Conservation (phyloP, 2,113 vertebrate genomes). For the Malurus elegans region DNA sequence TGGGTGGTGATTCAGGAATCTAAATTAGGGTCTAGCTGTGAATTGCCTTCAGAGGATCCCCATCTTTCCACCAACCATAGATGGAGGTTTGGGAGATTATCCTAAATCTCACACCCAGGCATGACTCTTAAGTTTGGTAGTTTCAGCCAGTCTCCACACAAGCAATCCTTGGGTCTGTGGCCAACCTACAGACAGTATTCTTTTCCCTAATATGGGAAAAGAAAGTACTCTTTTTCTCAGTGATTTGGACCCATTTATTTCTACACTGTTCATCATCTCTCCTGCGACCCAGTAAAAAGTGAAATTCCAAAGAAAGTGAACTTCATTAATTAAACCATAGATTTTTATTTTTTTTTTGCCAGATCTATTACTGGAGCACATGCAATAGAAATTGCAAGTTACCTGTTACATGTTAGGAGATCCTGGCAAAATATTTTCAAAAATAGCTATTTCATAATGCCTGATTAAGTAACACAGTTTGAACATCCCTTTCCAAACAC, state of each 20-base stretch:
- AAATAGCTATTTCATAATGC: neutral
- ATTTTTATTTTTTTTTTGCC: neutral
- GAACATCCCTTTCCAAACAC: neutral
- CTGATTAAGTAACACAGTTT: neutral
- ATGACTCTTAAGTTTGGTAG: neutral
- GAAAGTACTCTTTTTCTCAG: neutral
- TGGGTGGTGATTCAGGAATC: neutral
- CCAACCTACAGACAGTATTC: neutral
- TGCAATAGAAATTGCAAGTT: neutral
- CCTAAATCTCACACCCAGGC: neutral
- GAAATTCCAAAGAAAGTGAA: neutral
- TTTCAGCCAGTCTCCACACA: neutral
- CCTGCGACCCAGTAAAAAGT: neutral
- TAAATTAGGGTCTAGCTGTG: neutral
- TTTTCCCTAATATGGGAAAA: neutral
- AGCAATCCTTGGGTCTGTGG: neutral
- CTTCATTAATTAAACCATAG: neutral
- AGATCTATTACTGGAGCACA: neutral
- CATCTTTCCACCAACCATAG: neutral
- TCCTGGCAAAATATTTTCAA: conserved; percentile 36
- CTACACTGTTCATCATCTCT: neutral
- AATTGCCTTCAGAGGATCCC: neutral
- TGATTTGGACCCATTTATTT: neutral
- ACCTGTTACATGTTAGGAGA: neutral
- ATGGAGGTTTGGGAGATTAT: neutral